These are phyloP conservation scores for Caenorhabditis auriculariae DNA, from an alignment of 2,888 invertebrate species.

Conservation along the genomic window DNA sequence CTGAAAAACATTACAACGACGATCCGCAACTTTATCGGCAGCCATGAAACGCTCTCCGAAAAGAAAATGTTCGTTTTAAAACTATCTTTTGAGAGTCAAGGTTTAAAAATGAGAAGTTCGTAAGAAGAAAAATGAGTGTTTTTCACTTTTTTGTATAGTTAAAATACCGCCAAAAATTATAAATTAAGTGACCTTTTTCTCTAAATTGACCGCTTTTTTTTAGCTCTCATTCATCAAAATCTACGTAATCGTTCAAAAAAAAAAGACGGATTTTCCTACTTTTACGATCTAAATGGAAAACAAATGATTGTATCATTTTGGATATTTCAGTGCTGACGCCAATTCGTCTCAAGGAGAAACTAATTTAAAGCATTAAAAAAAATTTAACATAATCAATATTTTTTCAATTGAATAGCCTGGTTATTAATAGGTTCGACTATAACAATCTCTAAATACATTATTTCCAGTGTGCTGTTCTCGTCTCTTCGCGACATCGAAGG, in stretches of 20 bases:
- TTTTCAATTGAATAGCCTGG: neutral
- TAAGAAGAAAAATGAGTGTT: no score
- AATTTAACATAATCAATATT: neutral
- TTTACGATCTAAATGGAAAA: no score
- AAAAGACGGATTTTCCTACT: no score
- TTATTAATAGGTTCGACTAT: neutral
- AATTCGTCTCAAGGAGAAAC: neutral
- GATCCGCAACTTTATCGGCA: constrained; percentile 19
- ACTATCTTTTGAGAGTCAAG: neutral
- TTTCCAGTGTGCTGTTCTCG: constrained; percentile 44
- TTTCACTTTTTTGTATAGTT: no score
- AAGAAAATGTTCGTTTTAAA: constrained; percentile 46
- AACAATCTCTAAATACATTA: neutral
- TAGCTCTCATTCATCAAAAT: no score
- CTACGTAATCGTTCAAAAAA: no score
- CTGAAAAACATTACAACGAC: constrained; percentile 31
- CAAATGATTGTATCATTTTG: no score
- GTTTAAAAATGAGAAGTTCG: neutral
- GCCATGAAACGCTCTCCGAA: constrained; percentile 19
- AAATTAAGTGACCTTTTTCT: neutral
- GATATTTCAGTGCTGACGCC: neutral
- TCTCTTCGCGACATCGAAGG: constrained; percentile 45
- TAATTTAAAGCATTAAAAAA: neutral
- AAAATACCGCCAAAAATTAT: no score
- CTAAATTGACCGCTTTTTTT: neutral